Evolutionary conservation across 2,113 vertebrate genomes (phyloP).

Genomic region (Argyrosomus japonicus): DNA sequence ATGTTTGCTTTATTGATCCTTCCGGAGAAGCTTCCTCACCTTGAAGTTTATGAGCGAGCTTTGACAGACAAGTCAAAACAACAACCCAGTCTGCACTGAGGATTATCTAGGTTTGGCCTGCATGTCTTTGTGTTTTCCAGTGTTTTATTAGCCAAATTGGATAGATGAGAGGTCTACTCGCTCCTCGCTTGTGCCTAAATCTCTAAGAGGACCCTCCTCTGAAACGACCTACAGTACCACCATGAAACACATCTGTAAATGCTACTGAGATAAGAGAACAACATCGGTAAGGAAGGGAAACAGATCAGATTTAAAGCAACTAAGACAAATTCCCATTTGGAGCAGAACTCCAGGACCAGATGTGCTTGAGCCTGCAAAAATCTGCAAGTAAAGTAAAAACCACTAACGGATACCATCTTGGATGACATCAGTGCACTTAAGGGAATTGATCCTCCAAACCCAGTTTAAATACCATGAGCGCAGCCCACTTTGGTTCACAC

Average conservation of each 20-base stretch:
- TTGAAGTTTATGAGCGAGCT: constrained; percentile 65
- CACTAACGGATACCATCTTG: constrained; percentile 40
- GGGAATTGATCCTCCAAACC: not conserved
- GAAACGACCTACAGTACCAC: not conserved
- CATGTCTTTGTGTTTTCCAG: constrained; percentile 29
- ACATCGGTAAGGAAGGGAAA: constrained; percentile 6
- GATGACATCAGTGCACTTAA: constrained; percentile 45
- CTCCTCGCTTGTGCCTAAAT: constrained; percentile 7
- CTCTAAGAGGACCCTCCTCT: constrained; percentile 3
- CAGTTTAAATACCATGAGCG: not conserved
- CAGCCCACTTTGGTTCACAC: constrained; percentile 74
- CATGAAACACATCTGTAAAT: constrained; percentile 47
- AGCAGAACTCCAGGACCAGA: constrained; percentile 39
- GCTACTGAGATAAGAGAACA: constrained; percentile 38
- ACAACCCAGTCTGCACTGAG: constrained; percentile 13
- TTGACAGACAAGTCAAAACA: constrained; percentile 58
- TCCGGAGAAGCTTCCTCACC: constrained; percentile 61
- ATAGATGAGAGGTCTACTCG: constrained; percentile 36
- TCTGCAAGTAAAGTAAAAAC: constrained; percentile 22
- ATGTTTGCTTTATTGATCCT: constrained; percentile 59
- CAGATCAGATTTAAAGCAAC: constrained; percentile 20
- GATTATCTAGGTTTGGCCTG: constrained; percentile 49
- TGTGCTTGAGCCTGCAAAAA: constrained; percentile 42
- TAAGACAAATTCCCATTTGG: constrained; percentile 51
- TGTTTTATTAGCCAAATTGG: constrained; percentile 36